phyloP scores from a whole-genome alignment of 1,140 invertebrate species.

The Penaeus chinensis region DNA sequence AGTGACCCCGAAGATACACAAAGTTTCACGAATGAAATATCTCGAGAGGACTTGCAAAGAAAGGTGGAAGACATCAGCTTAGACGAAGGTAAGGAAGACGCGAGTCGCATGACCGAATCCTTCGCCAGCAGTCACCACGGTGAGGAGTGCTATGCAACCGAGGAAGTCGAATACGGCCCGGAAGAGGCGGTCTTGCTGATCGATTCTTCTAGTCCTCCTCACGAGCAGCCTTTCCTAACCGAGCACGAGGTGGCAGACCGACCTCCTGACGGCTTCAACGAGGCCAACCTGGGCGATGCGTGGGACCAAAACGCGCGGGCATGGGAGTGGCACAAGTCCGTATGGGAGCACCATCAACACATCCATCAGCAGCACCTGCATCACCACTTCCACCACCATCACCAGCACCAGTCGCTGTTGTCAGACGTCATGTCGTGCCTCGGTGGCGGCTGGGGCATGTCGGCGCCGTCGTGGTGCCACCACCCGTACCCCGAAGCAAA shows the following conservation, averaged over 20 bases:
- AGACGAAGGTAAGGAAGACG: too few species aligned
- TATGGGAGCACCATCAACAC: conserved; percentile 40
- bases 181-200: too few species aligned
- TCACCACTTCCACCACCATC: conserved; percentile 33
- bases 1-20: neutral
- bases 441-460: conserved; percentile 31
- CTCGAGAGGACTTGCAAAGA: neutral
- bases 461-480: conserved; percentile 22
- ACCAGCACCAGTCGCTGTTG: conserved; percentile 36
- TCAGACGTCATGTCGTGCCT: conserved; percentile 45
- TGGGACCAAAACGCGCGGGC: neutral
- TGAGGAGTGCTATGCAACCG: too few species aligned
- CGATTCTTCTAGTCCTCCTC: too few species aligned
- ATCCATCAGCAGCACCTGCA: conserved; percentile 32
- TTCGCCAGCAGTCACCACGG: too few species aligned
- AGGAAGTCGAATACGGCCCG: too few species aligned
- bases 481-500: neutral
- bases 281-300: too few species aligned
- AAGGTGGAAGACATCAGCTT: too few species aligned
- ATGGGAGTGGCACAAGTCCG: conserved; percentile 33
- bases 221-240: too few species aligned
- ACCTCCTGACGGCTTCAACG: too few species aligned
- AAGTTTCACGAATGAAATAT: neutral
- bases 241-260: too few species aligned
- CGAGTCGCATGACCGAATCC: too few species aligned